A percentile compares a stretch with the other conserved stretches of the same genome.
Evolutionary conservation across 2,888 invertebrate genomes (phyloP).

Genomic region (Lingula anatina): DNA sequence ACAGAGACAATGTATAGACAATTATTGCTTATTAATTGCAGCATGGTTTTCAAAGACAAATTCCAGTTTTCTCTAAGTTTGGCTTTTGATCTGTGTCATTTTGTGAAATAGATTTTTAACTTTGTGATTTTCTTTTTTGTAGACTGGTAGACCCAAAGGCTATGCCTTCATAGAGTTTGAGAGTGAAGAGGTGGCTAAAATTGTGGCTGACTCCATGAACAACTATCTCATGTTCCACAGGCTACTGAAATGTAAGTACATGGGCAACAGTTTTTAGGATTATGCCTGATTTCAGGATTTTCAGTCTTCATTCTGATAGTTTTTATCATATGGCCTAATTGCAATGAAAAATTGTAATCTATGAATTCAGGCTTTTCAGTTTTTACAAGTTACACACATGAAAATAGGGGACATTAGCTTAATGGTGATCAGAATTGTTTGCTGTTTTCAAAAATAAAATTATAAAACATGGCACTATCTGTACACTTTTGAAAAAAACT

Average conservation of each 20-base stretch:
- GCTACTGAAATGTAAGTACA: slow-evolving; percentile 73
- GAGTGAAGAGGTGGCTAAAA: slow-evolving; percentile 78
- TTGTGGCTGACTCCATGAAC: slow-evolving; percentile 94
- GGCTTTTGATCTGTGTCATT: neutral
- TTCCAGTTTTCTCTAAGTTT: neutral
- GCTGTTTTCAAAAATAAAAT: neutral
- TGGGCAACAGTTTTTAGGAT: too few relatives aligned
- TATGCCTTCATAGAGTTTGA: slow-evolving; percentile 87
- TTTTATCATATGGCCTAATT: too few relatives aligned
- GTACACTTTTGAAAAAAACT: neutral
- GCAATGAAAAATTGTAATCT: too few relatives aligned
- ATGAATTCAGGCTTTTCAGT: too few relatives aligned
- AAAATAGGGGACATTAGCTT: too few relatives aligned
- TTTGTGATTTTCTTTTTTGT: slow-evolving; percentile 20
- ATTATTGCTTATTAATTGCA: too few relatives aligned
- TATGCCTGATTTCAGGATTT: too few relatives aligned
- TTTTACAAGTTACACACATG: too few relatives aligned
- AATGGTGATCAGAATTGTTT: too few relatives aligned
- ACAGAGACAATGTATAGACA: too few relatives aligned
- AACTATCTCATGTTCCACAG: slow-evolving; percentile 94
- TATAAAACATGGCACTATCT: neutral
- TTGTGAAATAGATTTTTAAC: neutral
- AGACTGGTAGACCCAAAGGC: slow-evolving; percentile 79
- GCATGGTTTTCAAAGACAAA: too few relatives aligned
- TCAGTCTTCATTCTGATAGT: neutral